Evolutionary conservation across 92 coral and sea anemone species (phyloP).

Genomic region (Palythoa grandis): DNA sequence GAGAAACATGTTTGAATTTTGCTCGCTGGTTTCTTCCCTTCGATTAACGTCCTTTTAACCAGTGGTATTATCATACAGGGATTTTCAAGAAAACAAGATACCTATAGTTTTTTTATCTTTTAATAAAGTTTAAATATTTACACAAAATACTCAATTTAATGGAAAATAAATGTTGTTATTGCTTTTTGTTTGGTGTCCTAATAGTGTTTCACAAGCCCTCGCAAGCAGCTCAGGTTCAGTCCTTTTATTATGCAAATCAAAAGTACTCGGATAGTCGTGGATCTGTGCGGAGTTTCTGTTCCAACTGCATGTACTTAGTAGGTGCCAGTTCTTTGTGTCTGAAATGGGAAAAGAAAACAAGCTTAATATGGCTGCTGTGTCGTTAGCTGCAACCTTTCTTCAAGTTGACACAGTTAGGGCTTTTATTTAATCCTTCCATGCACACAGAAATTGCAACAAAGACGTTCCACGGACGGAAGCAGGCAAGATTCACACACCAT

Average conservation of each 20-base stretch:
- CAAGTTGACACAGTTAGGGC: neutral
- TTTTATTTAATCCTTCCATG: too few relatives aligned
- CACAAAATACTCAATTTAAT: neutral
- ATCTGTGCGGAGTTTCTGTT: conserved; percentile 90
- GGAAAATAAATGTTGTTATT: neutral
- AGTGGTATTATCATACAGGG: too few relatives aligned
- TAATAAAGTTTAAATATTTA: neutral
- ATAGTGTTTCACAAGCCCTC: neutral
- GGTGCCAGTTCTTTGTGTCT: conserved; percentile 99
- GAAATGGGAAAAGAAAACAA: conserved; percentile 19
- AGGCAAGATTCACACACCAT: too few relatives aligned
- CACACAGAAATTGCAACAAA: too few relatives aligned
- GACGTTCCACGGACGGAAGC: too few relatives aligned
- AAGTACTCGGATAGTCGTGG: conserved; percentile 90
- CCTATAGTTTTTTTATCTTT: neutral
- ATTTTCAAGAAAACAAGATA: neutral
- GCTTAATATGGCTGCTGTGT: neutral
- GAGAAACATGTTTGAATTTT: too few relatives aligned
- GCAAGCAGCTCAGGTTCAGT: neutral
- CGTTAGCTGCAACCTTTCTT: neutral
- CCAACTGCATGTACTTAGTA: conserved; percentile 94
- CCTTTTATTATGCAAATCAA: conserved; percentile 14
- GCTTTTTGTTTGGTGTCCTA: neutral
- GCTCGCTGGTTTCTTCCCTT: neutral
- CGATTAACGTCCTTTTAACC: neutral